These are phyloP conservation scores for Imbricaverruca yamaguchii DNA, from an alignment of 2,888 invertebrate species.

Conservation along the genomic window DNA sequence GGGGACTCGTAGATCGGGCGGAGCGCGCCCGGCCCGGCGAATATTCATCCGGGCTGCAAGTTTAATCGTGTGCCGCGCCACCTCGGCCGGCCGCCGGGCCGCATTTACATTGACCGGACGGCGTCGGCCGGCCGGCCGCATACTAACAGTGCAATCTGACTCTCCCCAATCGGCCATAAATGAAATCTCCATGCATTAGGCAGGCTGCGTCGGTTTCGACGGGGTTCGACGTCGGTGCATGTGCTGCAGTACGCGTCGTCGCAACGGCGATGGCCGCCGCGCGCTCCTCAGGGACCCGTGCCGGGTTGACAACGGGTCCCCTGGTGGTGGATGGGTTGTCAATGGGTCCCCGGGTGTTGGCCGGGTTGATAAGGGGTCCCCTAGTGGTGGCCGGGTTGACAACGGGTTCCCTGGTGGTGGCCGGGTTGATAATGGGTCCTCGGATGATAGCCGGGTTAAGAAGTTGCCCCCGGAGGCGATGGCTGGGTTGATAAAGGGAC, in stretches of 20 bases:
- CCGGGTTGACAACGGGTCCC: not conserved
- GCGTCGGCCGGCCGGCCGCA: not conserved
- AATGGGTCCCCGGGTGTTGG: too few relatives aligned
- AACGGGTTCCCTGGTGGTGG: too few relatives aligned
- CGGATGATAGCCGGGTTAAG: too few relatives aligned
- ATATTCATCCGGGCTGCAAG: constrained; percentile 15
- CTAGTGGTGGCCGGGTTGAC: too few relatives aligned
- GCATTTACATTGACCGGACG: not conserved
- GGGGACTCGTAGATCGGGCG: not conserved
- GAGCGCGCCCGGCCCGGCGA: not conserved
- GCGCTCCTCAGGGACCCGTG: not conserved
- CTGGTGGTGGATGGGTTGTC: not conserved
- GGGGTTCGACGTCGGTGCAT: constrained; percentile 2
- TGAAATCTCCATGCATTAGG: constrained; percentile 22
- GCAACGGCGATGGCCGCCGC: not conserved
- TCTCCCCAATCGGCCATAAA: constrained; percentile 14
- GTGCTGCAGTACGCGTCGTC: not conserved
- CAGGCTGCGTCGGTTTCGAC: not conserved
- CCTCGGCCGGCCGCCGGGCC: not conserved
- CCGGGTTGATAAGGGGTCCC: too few relatives aligned
- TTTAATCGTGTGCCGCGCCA: not conserved
- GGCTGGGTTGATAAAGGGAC: too few relatives aligned
- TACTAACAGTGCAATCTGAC: constrained; percentile 15
- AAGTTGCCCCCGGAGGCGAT: too few relatives aligned
- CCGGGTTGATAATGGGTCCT: too few relatives aligned